A percentile compares a stretch with the other conserved stretches of the same genome.
These are phyloP conservation scores for Tympanoctomys barrerae DNA, from an alignment of 2,797 vertebrate genomes.

Conservation along the genomic window DNA sequence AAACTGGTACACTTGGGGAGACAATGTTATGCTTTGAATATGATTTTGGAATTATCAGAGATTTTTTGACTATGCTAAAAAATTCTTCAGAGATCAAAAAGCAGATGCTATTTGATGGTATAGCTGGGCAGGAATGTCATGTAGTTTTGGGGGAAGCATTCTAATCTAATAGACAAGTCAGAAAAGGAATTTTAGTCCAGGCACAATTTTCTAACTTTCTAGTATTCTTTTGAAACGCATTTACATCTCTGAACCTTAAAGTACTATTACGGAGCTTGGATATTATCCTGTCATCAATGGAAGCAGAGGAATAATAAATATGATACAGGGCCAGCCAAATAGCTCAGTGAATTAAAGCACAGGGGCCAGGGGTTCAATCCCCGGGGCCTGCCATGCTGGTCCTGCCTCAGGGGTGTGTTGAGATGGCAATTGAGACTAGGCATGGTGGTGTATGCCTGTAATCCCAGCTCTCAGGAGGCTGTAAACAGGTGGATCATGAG, in stretches of 20 bases:
- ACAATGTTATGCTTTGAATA: not conserved
- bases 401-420: too few species aligned
- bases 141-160: not conserved
- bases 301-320: constrained; percentile 2
- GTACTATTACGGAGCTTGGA: not conserved
- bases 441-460: too few species aligned
- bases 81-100: constrained; percentile 22
- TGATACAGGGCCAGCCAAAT: not conserved
- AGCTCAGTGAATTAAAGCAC: too few species aligned
- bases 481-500: too few species aligned
- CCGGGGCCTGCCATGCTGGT: too few species aligned
- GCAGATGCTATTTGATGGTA: not conserved
- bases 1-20: not conserved
- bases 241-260: not conserved
- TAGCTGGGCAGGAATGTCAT: not conserved
- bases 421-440: too few species aligned
- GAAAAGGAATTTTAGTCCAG: constrained; percentile 19
- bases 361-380: too few species aligned
- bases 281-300: not conserved
- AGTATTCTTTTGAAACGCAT: constrained; percentile 8
- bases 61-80: constrained; percentile 32
- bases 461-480: too few species aligned
- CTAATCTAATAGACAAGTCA: not conserved
- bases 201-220: constrained; percentile 23
- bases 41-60: constrained; percentile 34